phyloP scores from a whole-genome alignment of 2,888 invertebrate species.

The Odiellus spinosus region DNA sequence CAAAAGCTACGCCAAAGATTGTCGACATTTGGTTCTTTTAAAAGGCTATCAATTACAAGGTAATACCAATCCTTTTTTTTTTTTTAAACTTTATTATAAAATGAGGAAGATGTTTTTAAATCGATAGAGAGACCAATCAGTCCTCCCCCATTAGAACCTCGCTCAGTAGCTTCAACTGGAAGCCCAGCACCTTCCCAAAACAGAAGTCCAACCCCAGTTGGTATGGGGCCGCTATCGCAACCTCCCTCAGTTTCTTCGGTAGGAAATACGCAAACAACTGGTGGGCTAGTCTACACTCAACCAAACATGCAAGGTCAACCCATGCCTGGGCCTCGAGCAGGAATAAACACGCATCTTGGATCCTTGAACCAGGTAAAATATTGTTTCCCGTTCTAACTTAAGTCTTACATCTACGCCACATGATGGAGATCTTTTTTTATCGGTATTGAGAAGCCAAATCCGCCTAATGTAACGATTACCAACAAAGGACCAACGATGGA shows the following conservation, averaged over 20 bases:
- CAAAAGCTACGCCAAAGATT: conserved; percentile 82
- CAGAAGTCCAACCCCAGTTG: too few species aligned
- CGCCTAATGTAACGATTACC: conserved; percentile 22
- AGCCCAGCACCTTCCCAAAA: too few species aligned
- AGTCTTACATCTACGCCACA: too few species aligned
- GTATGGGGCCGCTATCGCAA: too few species aligned
- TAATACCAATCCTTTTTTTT: conserved; percentile 23
- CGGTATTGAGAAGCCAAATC: conserved; percentile 17
- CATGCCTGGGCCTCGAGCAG: neutral
- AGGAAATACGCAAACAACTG: too few species aligned
- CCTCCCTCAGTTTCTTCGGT: too few species aligned
- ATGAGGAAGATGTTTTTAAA: too few species aligned
- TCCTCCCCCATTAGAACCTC: conserved; percentile 17
- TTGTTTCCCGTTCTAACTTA: too few species aligned
- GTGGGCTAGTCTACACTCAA: conserved; percentile 6
- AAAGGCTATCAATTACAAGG: conserved; percentile 46
- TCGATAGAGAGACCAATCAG: conserved; percentile 20
- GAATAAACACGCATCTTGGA: too few species aligned
- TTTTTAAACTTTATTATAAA: neutral
- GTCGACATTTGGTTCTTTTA: conserved; percentile 58
- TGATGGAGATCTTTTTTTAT: too few species aligned
- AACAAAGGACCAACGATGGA: conserved; percentile 13
- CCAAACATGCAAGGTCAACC: conserved; percentile 7
- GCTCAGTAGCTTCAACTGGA: too few species aligned
- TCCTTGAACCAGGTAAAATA: too few species aligned